Percentiles rank a stretch among this genome's conserved stretches.
phyloP scores from a whole-genome alignment of 1,140 invertebrate genomes.

The Coboldia fuscipes region DNA sequence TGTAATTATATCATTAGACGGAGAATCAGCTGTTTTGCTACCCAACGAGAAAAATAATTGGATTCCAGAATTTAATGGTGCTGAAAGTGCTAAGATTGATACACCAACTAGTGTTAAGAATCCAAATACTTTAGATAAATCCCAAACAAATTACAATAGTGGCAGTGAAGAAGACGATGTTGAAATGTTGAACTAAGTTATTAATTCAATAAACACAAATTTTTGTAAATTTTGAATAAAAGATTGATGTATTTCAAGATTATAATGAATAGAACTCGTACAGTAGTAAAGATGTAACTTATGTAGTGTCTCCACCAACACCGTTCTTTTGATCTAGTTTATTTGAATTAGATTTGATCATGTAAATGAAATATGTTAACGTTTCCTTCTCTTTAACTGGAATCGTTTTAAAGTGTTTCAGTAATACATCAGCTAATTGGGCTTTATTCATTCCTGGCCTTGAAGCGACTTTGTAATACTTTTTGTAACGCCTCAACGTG shows the following conservation, averaged over 20 bases:
- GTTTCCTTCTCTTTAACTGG: conserved; percentile 87
- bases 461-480: conserved; percentile 78
- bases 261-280: too few species aligned
- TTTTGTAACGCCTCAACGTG: conserved; percentile 78
- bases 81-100: too few species aligned
- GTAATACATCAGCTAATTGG: conserved; percentile 86
- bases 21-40: background rate
- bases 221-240: too few species aligned
- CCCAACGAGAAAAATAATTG: background rate
- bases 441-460: conserved; percentile 82
- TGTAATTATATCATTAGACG: background rate
- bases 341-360: conserved; percentile 84
- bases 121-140: too few species aligned
- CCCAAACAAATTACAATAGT: too few species aligned
- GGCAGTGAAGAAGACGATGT: background rate
- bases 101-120: too few species aligned
- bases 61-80: background rate
- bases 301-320: conserved; percentile 17
- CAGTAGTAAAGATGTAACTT: too few species aligned
- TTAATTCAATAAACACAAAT: too few species aligned
- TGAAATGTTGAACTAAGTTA: too few species aligned
- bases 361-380: conserved; percentile 89
- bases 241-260: too few species aligned
- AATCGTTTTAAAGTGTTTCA: conserved; percentile 87
- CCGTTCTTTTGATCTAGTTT: conserved; percentile 81